phyloP scores from a whole-genome alignment of 2,113 vertebrate genomes.

The Nannospalax galili region DNA sequence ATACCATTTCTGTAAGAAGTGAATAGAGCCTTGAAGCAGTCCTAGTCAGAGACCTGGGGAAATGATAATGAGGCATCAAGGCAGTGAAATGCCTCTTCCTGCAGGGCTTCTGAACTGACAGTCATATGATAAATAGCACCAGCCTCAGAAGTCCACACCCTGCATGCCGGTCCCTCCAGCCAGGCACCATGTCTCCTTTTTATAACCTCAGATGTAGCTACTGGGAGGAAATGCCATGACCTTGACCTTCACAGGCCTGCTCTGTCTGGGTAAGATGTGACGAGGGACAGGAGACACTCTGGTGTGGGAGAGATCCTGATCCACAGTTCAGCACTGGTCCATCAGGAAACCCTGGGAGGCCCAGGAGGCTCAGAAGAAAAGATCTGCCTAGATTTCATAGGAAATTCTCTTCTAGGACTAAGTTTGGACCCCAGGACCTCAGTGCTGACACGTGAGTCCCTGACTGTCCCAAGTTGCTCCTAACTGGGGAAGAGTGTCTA shows the following conservation, averaged over 20 bases:
- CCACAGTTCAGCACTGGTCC: no score
- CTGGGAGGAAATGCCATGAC: background rate
- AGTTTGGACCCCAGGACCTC: background rate
- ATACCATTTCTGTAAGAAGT: no score
- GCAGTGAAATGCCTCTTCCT: no score
- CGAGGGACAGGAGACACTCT: background rate
- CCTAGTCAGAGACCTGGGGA: no score
- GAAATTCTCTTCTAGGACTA: no score
- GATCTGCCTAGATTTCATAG: no score
- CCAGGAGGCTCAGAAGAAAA: no score
- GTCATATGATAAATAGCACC: accelerated
- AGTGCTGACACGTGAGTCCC: background rate
- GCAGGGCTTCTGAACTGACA: no score
- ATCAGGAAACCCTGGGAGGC: no score
- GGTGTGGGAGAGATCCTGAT: no score
- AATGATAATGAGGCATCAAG: no score
- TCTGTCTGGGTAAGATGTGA: background rate
- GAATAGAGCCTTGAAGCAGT: no score
- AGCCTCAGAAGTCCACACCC: accelerated
- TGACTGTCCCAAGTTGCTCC: accelerated
- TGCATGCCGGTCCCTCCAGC: accelerated
- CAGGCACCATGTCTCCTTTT: accelerated
- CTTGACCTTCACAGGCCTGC: accelerated
- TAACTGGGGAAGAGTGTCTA: background rate
- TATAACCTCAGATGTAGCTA: accelerated